Conservation (phyloP, 2,797 vertebrate species). For the Periparus ater region DNA sequence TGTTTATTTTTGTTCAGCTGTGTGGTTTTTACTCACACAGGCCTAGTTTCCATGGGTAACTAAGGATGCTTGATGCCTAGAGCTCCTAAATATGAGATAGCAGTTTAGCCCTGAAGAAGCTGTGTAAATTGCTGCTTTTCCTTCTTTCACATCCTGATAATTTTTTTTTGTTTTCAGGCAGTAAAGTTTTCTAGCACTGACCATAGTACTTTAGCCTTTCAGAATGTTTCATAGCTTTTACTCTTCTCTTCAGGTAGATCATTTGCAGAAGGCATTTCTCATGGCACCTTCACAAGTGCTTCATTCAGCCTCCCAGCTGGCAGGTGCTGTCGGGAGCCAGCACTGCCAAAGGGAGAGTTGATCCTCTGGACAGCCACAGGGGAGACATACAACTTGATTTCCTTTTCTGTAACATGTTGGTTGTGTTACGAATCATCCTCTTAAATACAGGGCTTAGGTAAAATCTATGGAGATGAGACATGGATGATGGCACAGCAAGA, state of each 20-base stretch:
- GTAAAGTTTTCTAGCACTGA: not conserved
- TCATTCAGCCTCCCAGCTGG: not conserved
- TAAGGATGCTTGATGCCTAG: not conserved
- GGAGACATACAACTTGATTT: not conserved
- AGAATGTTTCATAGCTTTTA: not conserved
- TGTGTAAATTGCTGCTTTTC: not conserved
- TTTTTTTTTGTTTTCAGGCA: not conserved
- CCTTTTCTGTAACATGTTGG: not conserved
- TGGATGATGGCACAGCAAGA: not conserved
- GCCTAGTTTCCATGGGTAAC: slow-evolving; percentile 38
- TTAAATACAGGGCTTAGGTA: not conserved
- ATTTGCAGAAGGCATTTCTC: not conserved
- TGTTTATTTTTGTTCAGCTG: slow-evolving; percentile 17
- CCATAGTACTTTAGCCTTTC: not conserved
- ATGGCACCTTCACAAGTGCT: not conserved
- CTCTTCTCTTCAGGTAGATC: not conserved
- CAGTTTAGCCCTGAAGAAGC: not conserved
- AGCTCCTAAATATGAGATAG: not conserved
- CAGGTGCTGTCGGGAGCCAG: not conserved
- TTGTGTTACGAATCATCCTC: not conserved
- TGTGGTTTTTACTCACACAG: slow-evolving; percentile 25
- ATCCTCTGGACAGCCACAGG: not conserved
- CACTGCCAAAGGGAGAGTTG: not conserved
- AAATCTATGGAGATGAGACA: not conserved
- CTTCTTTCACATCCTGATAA: not conserved